phyloP scores from a whole-genome alignment of 2,797 vertebrate genomes.

The Enteromius treurensis region DNA sequence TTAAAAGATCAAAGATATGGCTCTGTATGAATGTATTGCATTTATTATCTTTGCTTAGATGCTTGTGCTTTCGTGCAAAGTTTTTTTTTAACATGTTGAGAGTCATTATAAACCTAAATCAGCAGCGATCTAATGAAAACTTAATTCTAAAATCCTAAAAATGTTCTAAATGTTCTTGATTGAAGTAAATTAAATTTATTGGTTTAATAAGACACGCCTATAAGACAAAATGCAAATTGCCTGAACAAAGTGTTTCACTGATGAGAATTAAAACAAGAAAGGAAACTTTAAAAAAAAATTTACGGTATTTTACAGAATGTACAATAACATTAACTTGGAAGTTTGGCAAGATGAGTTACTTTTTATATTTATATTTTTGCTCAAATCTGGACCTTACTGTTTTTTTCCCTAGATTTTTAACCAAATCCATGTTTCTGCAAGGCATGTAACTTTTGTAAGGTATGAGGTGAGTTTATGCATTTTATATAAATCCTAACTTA shows the following conservation, averaged over 20 bases:
- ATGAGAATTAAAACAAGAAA: not conserved
- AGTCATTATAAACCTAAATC: not conserved
- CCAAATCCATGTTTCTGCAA: not conserved
- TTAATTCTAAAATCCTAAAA: too few species aligned
- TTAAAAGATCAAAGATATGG: not conserved
- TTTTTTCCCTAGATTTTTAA: not conserved
- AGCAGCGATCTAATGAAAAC: not conserved
- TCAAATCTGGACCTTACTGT: not conserved
- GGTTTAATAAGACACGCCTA: not conserved
- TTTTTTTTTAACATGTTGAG: not conserved
- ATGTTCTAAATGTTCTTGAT: not conserved
- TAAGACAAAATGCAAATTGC: not conserved
- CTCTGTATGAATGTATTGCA: not conserved
- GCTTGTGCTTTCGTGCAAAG: not conserved
- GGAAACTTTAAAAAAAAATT: not conserved
- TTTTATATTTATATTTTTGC: not conserved
- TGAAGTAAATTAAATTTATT: not conserved
- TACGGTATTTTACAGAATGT: not conserved
- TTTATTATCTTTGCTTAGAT: conserved; percentile 1
- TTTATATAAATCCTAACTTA: not conserved
- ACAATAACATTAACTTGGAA: not conserved
- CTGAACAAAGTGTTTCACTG: not conserved
- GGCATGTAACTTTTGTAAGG: not conserved
- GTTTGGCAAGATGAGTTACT: not conserved
- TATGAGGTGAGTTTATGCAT: conserved; percentile 9